These are phyloP conservation scores for Drosophila rhopaloa DNA, from an alignment of 1,140 invertebrate genomes.

Conservation along the genomic window DNA sequence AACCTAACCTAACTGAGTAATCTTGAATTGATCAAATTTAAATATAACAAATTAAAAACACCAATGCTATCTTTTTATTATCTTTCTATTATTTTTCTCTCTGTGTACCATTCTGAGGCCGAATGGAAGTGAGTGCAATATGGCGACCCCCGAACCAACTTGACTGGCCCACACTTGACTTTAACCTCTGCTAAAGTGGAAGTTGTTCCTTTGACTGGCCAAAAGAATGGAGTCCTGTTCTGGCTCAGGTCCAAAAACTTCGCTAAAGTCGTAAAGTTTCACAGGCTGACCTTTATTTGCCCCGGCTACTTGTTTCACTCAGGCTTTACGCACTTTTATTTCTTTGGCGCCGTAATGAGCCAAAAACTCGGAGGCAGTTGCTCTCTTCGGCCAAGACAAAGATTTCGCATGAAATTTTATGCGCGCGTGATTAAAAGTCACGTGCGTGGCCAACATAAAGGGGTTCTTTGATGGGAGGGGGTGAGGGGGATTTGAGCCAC, in stretches of 20 bases:
- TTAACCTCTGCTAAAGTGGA: conserved; percentile 18
- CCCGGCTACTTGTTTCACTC: conserved; percentile 31
- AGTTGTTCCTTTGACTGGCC: conserved; percentile 41
- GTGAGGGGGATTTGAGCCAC: conserved; percentile 8
- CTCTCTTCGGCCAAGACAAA: conserved; percentile 47
- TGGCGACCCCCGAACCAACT: conserved; percentile 2
- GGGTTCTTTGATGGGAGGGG: not conserved
- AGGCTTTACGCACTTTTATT: conserved; percentile 40
- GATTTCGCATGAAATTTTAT: conserved; percentile 71
- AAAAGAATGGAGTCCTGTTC: conserved; percentile 18
- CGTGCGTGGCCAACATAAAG: conserved; percentile 62
- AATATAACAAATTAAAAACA: too few relatives aligned
- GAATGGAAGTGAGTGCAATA: conserved; percentile 8
- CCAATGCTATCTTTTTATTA: too few relatives aligned
- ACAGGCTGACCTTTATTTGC: conserved; percentile 24
- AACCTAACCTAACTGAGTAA: too few relatives aligned
- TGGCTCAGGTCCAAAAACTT: conserved; percentile 56
- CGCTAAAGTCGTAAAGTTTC: conserved; percentile 59
- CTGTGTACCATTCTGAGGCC: not conserved
- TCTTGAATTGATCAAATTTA: too few relatives aligned
- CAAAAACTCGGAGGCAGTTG: conserved; percentile 10
- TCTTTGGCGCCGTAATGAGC: conserved; percentile 42
- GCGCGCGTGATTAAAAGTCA: conserved; percentile 80
- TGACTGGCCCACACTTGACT: conserved; percentile 36
- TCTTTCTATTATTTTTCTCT: not conserved